phyloP scores from a whole-genome alignment of 2,888 invertebrate genomes.

The Isotomurus palustris region DNA sequence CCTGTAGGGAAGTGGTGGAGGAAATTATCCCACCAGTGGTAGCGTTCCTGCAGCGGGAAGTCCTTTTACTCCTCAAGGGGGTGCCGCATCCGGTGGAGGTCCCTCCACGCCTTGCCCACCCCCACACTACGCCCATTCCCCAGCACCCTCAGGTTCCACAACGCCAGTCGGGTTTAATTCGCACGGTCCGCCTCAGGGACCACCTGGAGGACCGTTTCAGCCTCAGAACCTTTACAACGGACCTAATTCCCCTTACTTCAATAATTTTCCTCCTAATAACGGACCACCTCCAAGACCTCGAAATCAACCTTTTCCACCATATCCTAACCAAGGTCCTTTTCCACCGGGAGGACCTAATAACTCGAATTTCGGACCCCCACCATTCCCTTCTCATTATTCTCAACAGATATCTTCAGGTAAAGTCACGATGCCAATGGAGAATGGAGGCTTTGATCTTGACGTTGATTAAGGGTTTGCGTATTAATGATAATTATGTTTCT shows the following conservation, averaged over 20 bases:
- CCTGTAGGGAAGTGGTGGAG: slow-evolving; percentile 40
- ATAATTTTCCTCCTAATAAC: slow-evolving; percentile 41
- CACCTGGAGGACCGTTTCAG: slow-evolving; percentile 51
- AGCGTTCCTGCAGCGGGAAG: slow-evolving; percentile 46
- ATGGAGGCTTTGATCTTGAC: too few relatives aligned
- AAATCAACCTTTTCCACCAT: slow-evolving; percentile 44
- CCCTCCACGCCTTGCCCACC: slow-evolving; percentile 45
- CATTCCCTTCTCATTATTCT: slow-evolving; percentile 42
- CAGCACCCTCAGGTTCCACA: slow-evolving; percentile 74
- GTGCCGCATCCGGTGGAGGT: slow-evolving; percentile 44
- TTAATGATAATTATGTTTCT: background rate
- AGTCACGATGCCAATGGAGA: background rate
- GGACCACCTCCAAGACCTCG: slow-evolving; percentile 44
- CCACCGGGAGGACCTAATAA: slow-evolving; percentile 57
- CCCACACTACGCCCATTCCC: slow-evolving; percentile 80
- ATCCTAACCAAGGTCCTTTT: slow-evolving; percentile 48
- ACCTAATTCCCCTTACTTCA: slow-evolving; percentile 49
- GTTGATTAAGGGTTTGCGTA: background rate
- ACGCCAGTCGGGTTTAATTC: slow-evolving; percentile 65
- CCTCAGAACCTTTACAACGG: slow-evolving; percentile 61
- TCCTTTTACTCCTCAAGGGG: slow-evolving; percentile 46
- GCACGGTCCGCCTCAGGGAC: slow-evolving; percentile 54
- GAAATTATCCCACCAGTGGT: slow-evolving; percentile 43
- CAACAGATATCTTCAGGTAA: slow-evolving; percentile 44
- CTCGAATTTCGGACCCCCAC: slow-evolving; percentile 43